Conservation (phyloP, 2,888 invertebrate genomes). For the Belgica antarctica region DNA sequence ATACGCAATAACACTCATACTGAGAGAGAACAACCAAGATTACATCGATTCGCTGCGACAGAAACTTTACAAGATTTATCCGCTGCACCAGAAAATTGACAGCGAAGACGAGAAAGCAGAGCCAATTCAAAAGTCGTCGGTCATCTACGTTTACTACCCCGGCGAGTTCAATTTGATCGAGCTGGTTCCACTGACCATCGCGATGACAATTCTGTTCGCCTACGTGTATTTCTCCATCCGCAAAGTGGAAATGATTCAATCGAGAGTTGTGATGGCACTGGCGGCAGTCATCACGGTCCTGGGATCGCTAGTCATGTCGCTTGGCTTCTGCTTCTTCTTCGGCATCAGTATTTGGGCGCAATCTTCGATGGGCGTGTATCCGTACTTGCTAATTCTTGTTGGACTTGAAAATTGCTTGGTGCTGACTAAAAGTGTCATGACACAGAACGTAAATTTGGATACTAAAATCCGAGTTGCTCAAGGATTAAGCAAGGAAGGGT, state of each 20-base stretch:
- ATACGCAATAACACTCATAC: conserved; percentile 84
- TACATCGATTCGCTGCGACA: conserved; percentile 72
- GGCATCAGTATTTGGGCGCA: conserved; percentile 78
- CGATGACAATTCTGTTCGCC: conserved; percentile 81
- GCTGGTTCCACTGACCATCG: conserved; percentile 77
- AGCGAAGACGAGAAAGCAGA: conserved; percentile 46
- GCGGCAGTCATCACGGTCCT: conserved; percentile 85
- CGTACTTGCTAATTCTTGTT: conserved; percentile 91
- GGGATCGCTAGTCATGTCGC: conserved; percentile 87
- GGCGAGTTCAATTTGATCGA: conserved; percentile 83
- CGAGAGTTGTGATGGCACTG: conserved; percentile 67
- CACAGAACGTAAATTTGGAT: conserved; percentile 89
- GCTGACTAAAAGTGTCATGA: conserved; percentile 88
- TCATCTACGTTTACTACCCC: conserved; percentile 77
- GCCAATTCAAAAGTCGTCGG: conserved; percentile 51
- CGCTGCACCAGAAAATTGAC: conserved; percentile 62
- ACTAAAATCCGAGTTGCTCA: conserved; percentile 93
- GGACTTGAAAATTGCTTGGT: conserved; percentile 91
- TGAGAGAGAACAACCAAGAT: conserved; percentile 74
- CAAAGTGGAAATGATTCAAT: conserved; percentile 78
- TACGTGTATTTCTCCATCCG: conserved; percentile 94
- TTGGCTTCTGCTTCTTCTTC: conserved; percentile 83
- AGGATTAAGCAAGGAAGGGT: conserved; percentile 95
- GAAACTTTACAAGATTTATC: conserved; percentile 69
- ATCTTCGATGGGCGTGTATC: conserved; percentile 82